Evolutionary conservation across 2,888 invertebrate genomes (phyloP).

Genomic region (Polyploca ridens): DNA sequence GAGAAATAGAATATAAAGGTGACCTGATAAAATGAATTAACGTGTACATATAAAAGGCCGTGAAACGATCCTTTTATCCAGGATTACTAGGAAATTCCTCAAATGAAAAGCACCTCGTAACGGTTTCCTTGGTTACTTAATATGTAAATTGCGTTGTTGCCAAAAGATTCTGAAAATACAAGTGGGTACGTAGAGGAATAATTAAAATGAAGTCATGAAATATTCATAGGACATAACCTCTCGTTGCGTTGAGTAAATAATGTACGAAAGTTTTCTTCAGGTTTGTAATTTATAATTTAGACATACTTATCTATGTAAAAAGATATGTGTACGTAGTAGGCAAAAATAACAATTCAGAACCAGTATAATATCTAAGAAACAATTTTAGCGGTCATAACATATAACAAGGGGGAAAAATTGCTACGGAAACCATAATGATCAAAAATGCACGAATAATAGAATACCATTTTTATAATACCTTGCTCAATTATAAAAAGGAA

Average conservation of each 20-base stretch:
- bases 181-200: constrained; percentile 40
- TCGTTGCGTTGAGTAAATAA: constrained; percentile 17
- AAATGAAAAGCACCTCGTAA: not conserved
- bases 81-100: not conserved
- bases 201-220: constrained; percentile 48
- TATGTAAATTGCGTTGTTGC: constrained; percentile 17
- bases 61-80: not conserved
- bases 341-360: no score
- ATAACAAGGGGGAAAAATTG: no score
- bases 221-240: constrained; percentile 57
- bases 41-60: not conserved
- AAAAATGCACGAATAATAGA: no score
- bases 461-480: no score
- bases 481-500: no score
- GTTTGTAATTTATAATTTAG: constrained; percentile 25
- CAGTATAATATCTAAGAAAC: no score
- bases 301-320: no score
- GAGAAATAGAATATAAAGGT: not conserved
- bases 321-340: no score
- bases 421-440: no score
- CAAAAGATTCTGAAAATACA: constrained; percentile 27
- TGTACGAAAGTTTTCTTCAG: constrained; percentile 6
- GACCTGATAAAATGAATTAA: not conserved
- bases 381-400: no score
- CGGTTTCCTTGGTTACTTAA: constrained; percentile 11